A percentile compares a stretch with the other conserved stretches of the same genome.
Evolutionary conservation across 92 coral and sea anemone genomes (phyloP).

Genomic region (Porites rus): DNA sequence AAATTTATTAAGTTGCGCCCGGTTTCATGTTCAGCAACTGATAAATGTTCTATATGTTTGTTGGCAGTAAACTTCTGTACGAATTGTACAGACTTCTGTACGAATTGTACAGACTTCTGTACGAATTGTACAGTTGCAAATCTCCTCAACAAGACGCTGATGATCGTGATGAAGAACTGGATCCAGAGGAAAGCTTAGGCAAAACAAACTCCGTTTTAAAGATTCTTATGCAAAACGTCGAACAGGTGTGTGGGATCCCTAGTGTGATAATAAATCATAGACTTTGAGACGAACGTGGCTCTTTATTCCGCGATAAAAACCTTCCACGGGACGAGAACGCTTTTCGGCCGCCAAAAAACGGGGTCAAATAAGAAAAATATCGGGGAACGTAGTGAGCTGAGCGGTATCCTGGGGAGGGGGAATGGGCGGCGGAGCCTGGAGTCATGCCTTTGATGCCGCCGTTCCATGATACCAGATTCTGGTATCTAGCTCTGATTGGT

Average conservation of each 20-base stretch:
- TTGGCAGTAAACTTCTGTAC: not conserved
- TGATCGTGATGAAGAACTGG: not conserved
- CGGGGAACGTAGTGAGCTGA: too few species aligned
- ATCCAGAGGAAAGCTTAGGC: not conserved
- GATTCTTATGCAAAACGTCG: slow-evolving; percentile 4
- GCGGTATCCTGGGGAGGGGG: too few species aligned
- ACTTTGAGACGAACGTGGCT: not conserved
- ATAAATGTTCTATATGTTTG: not conserved
- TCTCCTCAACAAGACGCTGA: slow-evolving; percentile 8
- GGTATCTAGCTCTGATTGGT: too few species aligned
- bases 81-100: too few species aligned
- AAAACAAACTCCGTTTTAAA: slow-evolving; percentile 4
- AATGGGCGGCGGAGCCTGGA: too few species aligned
- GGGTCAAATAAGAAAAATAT: too few species aligned
- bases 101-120: too few species aligned
- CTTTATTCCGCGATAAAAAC: too few species aligned
- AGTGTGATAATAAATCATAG: not conserved
- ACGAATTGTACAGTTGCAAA: not conserved
- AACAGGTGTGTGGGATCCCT: not conserved
- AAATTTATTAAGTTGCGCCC: not conserved
- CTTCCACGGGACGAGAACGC: too few species aligned
- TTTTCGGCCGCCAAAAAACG: too few species aligned
- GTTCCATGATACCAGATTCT: too few species aligned
- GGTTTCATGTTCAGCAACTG: not conserved
- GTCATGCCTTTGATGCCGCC: too few species aligned